These are phyloP conservation scores for Eudyptes chrysolophus DNA, from an alignment of 2,113 vertebrate genomes.

Conservation along the genomic window DNA sequence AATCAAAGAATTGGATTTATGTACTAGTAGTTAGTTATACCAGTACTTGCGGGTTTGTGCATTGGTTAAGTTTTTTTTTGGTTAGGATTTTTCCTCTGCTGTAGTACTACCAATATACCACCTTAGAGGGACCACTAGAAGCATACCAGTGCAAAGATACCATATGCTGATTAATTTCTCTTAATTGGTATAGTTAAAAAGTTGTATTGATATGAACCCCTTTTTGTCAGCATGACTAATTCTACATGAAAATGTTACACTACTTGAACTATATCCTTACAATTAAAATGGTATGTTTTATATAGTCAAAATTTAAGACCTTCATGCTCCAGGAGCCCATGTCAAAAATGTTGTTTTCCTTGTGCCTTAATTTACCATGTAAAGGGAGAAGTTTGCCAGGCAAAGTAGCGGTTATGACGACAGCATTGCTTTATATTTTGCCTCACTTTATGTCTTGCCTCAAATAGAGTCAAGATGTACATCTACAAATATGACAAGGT, in stretches of 20 bases:
- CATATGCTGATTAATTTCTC: background rate
- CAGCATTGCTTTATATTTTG: background rate
- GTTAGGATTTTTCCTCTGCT: background rate
- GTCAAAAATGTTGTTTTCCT: background rate
- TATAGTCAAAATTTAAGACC: background rate
- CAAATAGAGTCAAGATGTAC: background rate
- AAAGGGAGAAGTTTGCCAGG: background rate
- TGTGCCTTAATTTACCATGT: background rate
- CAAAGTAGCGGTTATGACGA: background rate
- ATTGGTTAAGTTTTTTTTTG: background rate
- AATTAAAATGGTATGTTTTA: background rate
- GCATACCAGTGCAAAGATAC: background rate
- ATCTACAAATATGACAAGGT: background rate
- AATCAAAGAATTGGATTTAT: background rate
- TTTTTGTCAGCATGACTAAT: background rate
- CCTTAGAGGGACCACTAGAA: background rate
- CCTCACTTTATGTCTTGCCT: background rate
- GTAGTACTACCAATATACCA: background rate
- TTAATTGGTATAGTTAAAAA: background rate
- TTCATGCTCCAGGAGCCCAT: background rate
- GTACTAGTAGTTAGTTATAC: background rate
- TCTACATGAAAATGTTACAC: background rate
- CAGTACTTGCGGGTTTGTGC: background rate
- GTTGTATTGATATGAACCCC: background rate
- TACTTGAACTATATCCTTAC: background rate